Percentiles rank a stretch among this genome's conserved stretches.
phyloP scores from a whole-genome alignment of 2,797 vertebrate species.

The Myioborus miniatus region DNA sequence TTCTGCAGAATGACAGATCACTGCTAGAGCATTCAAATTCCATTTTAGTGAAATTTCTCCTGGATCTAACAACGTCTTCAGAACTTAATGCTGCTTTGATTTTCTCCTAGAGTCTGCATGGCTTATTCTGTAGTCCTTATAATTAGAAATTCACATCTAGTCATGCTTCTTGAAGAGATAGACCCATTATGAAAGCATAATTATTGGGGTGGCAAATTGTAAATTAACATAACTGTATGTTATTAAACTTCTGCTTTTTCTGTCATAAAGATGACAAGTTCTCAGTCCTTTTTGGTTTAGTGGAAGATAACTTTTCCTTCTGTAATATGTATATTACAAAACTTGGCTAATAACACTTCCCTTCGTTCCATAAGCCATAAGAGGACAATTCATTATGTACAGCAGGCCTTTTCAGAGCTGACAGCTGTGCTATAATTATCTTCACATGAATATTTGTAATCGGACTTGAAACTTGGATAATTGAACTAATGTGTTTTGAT shows the following conservation, averaged over 20 bases:
- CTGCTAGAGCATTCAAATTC: neutral
- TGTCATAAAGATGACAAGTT: neutral
- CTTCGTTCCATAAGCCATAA: constrained; percentile 62
- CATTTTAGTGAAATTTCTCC: constrained; percentile 20
- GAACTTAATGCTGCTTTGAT: constrained; percentile 42
- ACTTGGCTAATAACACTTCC: constrained; percentile 52
- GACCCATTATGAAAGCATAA: constrained; percentile 10
- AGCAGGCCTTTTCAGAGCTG: constrained; percentile 42
- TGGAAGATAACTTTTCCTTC: constrained; percentile 46
- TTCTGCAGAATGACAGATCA: neutral
- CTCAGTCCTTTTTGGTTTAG: constrained; percentile 16
- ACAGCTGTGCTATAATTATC: constrained; percentile 62
- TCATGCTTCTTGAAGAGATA: constrained; percentile 8
- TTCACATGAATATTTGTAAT: constrained; percentile 61
- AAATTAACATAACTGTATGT: constrained; percentile 26
- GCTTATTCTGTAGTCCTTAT: neutral
- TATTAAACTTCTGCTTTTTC: neutral
- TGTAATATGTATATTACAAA: constrained; percentile 50
- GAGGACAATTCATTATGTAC: constrained; percentile 62
- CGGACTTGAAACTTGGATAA: constrained; percentile 58
- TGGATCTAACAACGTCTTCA: constrained; percentile 8
- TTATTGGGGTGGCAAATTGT: constrained; percentile 31
- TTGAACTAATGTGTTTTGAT: constrained; percentile 62
- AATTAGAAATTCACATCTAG: constrained; percentile 53
- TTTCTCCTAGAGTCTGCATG: neutral